A percentile compares a stretch with the other conserved stretches of the same genome.
Conservation (phyloP, 2,888 invertebrate species). For the Holacanthella duospinosa region DNA sequence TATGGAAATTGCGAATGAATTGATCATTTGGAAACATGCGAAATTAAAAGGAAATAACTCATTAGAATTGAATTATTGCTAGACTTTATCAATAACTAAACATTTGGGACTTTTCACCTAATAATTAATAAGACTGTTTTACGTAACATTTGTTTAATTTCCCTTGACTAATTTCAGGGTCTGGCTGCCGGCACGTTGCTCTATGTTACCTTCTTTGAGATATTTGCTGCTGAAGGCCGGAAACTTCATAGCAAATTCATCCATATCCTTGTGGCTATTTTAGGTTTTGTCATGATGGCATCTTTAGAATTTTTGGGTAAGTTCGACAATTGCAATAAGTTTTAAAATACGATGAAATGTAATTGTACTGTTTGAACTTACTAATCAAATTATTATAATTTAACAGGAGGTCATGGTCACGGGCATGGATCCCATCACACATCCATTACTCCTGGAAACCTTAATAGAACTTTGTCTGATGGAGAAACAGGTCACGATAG, state of each 20-base stretch:
- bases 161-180: no score
- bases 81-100: no score
- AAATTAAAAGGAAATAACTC: no score
- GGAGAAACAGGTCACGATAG: background rate
- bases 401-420: conserved; percentile 11
- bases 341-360: background rate
- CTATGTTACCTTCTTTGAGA: conserved; percentile 49
- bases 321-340: conserved; percentile 13
- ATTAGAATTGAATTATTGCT: no score
- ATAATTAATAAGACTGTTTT: background rate
- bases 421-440: background rate
- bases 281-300: conserved; percentile 36
- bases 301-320: conserved; percentile 34
- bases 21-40: no score
- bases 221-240: conserved; percentile 43
- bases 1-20: no score
- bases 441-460: no score
- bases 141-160: conserved; percentile 28
- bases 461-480: background rate
- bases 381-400: background rate
- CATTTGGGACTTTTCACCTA: background rate
- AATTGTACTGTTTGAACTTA: background rate
- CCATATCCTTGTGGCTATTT: conserved; percentile 32
- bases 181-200: conserved; percentile 47
- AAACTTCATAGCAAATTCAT: conserved; percentile 30